Base-by-base conservation (phyloP, 2,113 vertebrate species). In the Strix uralensis region DNA sequence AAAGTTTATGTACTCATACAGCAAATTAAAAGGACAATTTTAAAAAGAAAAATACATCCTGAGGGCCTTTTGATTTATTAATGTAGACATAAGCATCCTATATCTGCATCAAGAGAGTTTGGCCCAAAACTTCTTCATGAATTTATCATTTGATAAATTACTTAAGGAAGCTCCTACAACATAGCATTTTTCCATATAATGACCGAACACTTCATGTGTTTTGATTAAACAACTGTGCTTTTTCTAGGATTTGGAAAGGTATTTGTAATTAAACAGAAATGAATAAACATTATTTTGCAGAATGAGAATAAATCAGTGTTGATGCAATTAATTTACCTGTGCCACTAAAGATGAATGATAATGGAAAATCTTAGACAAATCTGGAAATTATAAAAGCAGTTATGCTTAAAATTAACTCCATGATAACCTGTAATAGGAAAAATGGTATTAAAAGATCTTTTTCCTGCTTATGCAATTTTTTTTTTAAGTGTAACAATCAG, bases 261-360 rank as follows among this genome's bases (percentile, higher is more conserved):
- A 34, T 66, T 73, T 87, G 59, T 86, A 81, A 88, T 71, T 94
- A 38, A 88, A 83, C 44, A 90, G 1, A 67, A 67, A 74, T 71
- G 84, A 89, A 92, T 93, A 81, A 94, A 88, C 11, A 58, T 57
- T 55, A 46, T 89, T 96, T 91, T 69, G 44, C 16, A 66, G n/a
- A 92, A 30, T 55, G 29, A 29, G 63, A 78, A 77, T 30, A 34
- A 80, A 57, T 86, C 30, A 61, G 9, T 54, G 55, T 55, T 26
- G 27, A 75, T 74, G 40, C 13, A n/a, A 89, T 81, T 79, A 78
- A 57, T 92, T 93, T 57, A 61, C 23, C 40, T 89, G 58, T 49
- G 57, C 17, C 49, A 40, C 44, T 72, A 51, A 66, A 38, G 36
- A 63, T 59, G 36, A 70, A 67, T 4, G 1, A 34, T 57, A 57